Evolutionary conservation across 2,113 vertebrate genomes (phyloP).

Genomic region (Strigops habroptila): DNA sequence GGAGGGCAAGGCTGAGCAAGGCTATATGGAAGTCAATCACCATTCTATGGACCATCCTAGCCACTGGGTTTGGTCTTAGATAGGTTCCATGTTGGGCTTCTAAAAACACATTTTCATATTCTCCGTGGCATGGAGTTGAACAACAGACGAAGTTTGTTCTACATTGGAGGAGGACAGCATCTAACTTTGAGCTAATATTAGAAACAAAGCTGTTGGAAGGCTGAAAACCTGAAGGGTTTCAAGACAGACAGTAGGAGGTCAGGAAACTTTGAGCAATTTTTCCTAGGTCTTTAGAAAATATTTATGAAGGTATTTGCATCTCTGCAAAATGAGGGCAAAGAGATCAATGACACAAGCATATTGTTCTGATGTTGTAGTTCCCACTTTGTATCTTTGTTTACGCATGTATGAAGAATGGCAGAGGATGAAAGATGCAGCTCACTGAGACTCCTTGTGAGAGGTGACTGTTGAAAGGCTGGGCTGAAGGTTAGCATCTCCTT

Average conservation of each 20-base stretch:
- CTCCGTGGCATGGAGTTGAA: not conserved
- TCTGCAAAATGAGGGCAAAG: not conserved
- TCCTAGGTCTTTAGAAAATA: not conserved
- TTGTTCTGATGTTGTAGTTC: not conserved
- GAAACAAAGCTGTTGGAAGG: not conserved
- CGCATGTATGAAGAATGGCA: not conserved
- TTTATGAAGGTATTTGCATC: not conserved
- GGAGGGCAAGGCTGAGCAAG: not conserved
- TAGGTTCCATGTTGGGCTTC: not conserved
- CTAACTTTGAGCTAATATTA: not conserved
- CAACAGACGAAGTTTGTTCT: not conserved
- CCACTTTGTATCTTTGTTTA: not conserved
- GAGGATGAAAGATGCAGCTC: not conserved
- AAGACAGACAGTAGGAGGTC: not conserved
- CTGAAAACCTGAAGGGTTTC: not conserved
- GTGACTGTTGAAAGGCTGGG: not conserved
- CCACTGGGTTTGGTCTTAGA: not conserved
- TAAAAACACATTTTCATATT: not conserved
- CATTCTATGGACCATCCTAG: not conserved
- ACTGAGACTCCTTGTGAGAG: not conserved
- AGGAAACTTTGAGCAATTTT: not conserved
- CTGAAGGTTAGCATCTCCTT: not conserved
- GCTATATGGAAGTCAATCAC: not conserved
- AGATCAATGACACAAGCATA: accelerated
- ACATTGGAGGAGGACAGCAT: not conserved